These are phyloP conservation scores for Chelon auratus DNA, from an alignment of 2,797 vertebrate genomes.

Conservation along the genomic window DNA sequence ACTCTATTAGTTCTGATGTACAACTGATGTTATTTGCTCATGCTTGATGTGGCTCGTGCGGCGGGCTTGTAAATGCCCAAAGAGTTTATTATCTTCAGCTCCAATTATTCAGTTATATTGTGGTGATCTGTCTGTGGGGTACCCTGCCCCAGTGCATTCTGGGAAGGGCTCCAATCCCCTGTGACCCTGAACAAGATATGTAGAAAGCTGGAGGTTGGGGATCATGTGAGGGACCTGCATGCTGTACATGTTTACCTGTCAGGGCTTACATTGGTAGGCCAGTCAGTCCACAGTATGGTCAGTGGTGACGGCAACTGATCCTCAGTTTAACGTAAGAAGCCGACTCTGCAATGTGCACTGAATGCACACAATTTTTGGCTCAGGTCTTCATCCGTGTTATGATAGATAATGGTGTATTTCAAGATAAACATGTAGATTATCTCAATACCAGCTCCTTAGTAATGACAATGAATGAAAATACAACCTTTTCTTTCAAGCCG, in stretches of 20 bases:
- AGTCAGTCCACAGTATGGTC: conserved; percentile 26
- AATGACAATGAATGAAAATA: conserved; percentile 1
- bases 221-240: conserved; percentile 20
- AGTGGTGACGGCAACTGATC: conserved; percentile 33
- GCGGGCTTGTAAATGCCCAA: conserved; percentile 4
- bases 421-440: conserved; percentile 12
- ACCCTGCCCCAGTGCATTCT: conserved; percentile 33
- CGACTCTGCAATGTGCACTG: conserved; percentile 44
- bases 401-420: not conserved
- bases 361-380: conserved; percentile 18
- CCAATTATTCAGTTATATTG: conserved; percentile 25
- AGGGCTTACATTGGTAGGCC: conserved; percentile 10
- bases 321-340: conserved; percentile 36
- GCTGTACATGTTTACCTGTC: conserved; percentile 6
- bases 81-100: conserved; percentile 16
- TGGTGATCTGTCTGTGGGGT: conserved; percentile 13
- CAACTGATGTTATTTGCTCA: conserved; percentile 12
- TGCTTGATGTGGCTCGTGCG: conserved; percentile 9
- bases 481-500: not conserved
- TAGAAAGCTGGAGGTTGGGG: conserved; percentile 19
- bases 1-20: conserved; percentile 15
- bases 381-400: conserved; percentile 12
- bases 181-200: conserved; percentile 30
- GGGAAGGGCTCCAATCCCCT: conserved; percentile 19
- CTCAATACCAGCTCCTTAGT: not conserved